Base-by-base conservation (phyloP, 1,140 invertebrate genomes). In the Drosophila watanabei region DNA sequence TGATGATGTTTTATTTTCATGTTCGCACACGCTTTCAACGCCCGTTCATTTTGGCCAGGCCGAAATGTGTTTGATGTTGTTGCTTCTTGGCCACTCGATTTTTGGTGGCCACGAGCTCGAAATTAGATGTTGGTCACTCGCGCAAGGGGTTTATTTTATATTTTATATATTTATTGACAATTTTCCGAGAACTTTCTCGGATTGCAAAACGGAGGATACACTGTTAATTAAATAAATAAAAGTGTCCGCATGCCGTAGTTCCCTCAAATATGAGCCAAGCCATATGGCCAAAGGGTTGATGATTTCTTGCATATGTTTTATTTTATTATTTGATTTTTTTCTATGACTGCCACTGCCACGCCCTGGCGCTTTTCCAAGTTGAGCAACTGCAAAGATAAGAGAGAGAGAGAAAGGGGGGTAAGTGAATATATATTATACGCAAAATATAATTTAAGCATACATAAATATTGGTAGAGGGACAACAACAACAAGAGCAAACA, bases 1-100 rank as follows among this genome's bases (percentile, higher is more conserved):
- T 82, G 86, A 79, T 90, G 86, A 86, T 90, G 75, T 90, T 90
- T 90, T 90, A 90, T 90, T 90, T 90, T 86, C 71, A 80, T 90
- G 76, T 86, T 82, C 86, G 79, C 86, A 90, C 86, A 86, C 86
- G 86, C 86, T 82, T 90, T 82, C 80, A 88, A 49, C 79, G 68
- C 65, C 82, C 71, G 71, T 16, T 37, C 66, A 70, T 72, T 65
- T 61, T 76, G 68, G 65, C 78, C 57, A 73, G 68, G 62, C 78
- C 57, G 62, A 54, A 52, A 32, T 35, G 52, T 82, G 80, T 85
- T 79, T 81, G 65, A 88, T 88, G 78, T 87, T 76, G 52, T 45
- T 75, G 56, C 58, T 49, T n/a, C 20, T 56, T 24, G 52, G 52
- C 30, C 49, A 51, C 48, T 61, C 33, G 45, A 84, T 82, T 71